Conservation (phyloP, 2,888 invertebrate genomes). For the Odontothrips loti region DNA sequence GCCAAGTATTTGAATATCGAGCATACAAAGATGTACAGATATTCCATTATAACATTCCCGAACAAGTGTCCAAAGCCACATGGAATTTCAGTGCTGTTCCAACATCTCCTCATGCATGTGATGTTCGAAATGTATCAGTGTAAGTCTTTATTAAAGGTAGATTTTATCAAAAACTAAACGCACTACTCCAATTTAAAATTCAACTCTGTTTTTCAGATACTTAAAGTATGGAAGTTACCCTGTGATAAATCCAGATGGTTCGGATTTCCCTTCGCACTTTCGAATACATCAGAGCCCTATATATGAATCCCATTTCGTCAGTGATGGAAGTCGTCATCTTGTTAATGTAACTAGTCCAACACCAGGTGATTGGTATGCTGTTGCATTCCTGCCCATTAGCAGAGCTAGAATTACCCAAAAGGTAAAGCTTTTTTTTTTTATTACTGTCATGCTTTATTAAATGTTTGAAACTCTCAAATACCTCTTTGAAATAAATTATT, state of each 20-base stretch:
- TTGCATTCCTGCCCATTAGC: conserved; percentile 54
- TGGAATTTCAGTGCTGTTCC: conserved; percentile 44
- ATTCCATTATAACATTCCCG: conserved; percentile 55
- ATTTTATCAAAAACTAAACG: too few relatives aligned
- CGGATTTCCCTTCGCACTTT: conserved; percentile 66
- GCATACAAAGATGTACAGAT: conserved; percentile 58
- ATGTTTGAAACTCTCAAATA: not conserved
- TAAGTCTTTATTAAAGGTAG: not conserved
- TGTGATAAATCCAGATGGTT: conserved; percentile 75
- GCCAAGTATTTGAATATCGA: conserved; percentile 43
- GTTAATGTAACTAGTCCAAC: conserved; percentile 42
- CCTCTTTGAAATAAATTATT: not conserved
- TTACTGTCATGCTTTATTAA: too few relatives aligned
- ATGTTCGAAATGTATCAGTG: conserved; percentile 1
- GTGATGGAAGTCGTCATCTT: conserved; percentile 40
- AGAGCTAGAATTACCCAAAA: conserved; percentile 15
- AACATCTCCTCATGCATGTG: not conserved
- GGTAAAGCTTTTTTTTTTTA: not conserved
- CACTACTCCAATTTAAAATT: not conserved
- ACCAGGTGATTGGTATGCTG: conserved; percentile 75
- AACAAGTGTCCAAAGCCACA: conserved; percentile 49
- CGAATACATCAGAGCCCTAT: conserved; percentile 38
- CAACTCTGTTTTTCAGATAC: conserved; percentile 41
- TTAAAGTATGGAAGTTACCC: conserved; percentile 79
- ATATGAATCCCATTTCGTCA: conserved; percentile 41